Conservation (phyloP, 2,888 invertebrate species). For the Sminthurides aquaticus region DNA sequence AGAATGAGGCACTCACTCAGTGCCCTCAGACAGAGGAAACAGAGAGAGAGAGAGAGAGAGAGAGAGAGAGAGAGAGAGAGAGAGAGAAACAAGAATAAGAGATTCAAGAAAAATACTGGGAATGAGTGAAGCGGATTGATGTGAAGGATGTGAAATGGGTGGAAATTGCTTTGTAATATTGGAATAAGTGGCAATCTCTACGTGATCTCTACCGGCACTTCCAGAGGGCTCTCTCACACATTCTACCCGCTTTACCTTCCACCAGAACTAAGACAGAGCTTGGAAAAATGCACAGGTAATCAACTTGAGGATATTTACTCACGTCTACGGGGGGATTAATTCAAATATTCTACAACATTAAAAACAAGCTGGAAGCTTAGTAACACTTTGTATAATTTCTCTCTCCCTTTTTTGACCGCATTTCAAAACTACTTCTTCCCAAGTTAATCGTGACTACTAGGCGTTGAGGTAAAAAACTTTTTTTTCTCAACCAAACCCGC, state of each 20-base stretch:
- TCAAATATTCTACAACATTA: background rate
- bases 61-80: background rate
- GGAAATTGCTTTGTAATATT: background rate
- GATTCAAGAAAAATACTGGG: background rate
- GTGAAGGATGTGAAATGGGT: too few relatives aligned
- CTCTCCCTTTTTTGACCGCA: too few relatives aligned
- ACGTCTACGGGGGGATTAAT: background rate
- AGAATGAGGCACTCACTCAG: background rate
- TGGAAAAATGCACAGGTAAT: background rate
- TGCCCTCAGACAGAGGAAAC: slow-evolving; percentile 7
- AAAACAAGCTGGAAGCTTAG: background rate
- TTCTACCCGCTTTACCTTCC: too few relatives aligned
- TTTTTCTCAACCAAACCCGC: background rate
- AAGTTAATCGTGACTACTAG: background rate
- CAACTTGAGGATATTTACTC: background rate
- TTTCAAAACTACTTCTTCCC: too few relatives aligned
- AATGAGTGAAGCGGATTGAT: slow-evolving; percentile 1
- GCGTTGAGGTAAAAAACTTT: background rate
- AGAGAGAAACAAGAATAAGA: background rate
- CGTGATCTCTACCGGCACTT: background rate
- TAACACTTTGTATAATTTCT: too few relatives aligned
- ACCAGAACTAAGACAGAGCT: too few relatives aligned
- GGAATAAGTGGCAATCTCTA: background rate
- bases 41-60: background rate
- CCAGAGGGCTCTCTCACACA: background rate